Evolutionary conservation across 2,113 vertebrate species (phyloP).

Genomic region (Artemisiospiza belli): DNA sequence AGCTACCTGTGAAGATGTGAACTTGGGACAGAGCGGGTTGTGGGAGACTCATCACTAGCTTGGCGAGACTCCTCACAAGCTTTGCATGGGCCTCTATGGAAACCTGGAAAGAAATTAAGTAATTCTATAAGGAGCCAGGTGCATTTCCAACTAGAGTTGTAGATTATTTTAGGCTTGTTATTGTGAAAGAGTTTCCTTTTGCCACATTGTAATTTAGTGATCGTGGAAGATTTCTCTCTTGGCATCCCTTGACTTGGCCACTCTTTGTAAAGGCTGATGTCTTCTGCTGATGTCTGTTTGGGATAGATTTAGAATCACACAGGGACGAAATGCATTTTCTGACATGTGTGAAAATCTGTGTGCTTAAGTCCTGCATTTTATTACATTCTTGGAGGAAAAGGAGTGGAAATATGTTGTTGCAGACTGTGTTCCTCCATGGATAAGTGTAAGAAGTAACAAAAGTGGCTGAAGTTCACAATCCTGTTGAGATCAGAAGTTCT

Average conservation of each 20-base stretch:
- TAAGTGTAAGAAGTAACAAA: background rate
- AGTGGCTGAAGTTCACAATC: background rate
- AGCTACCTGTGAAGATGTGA: background rate
- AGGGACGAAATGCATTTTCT: background rate
- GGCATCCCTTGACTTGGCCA: background rate
- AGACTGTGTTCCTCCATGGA: background rate
- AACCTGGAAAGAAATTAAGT: background rate
- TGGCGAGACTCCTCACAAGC: background rate
- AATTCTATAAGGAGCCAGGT: background rate
- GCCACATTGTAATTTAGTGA: background rate
- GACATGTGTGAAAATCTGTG: background rate
- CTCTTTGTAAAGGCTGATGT: background rate
- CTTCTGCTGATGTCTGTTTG: background rate
- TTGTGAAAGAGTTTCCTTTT: background rate
- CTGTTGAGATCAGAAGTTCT: background rate
- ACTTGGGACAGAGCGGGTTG: background rate
- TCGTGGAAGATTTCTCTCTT: background rate
- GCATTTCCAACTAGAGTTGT: background rate
- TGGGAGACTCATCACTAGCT: background rate
- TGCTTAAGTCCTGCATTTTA: background rate
- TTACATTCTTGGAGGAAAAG: background rate
- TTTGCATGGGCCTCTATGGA: background rate
- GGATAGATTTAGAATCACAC: background rate
- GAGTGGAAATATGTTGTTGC: background rate
- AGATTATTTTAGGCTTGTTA: background rate